These are phyloP conservation scores for Akabosia matsudoensis DNA, from an alignment of 1,140 invertebrate genomes.

Conservation along the genomic window DNA sequence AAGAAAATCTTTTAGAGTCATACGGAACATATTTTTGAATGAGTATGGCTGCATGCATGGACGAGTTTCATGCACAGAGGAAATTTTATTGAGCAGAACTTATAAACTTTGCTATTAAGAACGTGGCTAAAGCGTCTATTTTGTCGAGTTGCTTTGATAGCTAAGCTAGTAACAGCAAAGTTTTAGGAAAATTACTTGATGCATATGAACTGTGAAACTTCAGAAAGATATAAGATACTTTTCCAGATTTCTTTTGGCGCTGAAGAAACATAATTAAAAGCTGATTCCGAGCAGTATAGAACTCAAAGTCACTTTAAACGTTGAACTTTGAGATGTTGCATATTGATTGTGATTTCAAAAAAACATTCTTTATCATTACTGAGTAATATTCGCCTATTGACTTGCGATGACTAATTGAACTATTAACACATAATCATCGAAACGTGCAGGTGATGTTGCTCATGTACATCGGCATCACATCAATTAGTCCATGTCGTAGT, in stretches of 20 bases:
- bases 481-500: not conserved
- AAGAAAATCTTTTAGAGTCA: not conserved
- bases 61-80: not conserved
- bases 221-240: too few relatives aligned
- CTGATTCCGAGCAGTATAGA: too few relatives aligned
- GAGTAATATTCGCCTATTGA: too few relatives aligned
- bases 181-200: too few relatives aligned
- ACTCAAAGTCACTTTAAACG: too few relatives aligned
- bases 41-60: not conserved
- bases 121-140: not conserved
- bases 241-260: too few relatives aligned
- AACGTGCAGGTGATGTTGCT: not conserved
- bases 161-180: too few relatives aligned
- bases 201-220: too few relatives aligned
- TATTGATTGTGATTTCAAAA: too few relatives aligned
- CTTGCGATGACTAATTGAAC: not conserved
- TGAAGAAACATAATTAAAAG: too few relatives aligned
- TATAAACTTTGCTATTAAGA: not conserved
- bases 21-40: not conserved
- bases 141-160: not conserved
- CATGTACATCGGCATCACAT: not conserved
- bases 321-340: too few relatives aligned
- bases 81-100: conserved; percentile 4
- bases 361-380: too few relatives aligned
- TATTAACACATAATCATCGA: conserved; percentile 13